Conservation (phyloP, 2,888 invertebrate species). For the Lobophora halterata region DNA sequence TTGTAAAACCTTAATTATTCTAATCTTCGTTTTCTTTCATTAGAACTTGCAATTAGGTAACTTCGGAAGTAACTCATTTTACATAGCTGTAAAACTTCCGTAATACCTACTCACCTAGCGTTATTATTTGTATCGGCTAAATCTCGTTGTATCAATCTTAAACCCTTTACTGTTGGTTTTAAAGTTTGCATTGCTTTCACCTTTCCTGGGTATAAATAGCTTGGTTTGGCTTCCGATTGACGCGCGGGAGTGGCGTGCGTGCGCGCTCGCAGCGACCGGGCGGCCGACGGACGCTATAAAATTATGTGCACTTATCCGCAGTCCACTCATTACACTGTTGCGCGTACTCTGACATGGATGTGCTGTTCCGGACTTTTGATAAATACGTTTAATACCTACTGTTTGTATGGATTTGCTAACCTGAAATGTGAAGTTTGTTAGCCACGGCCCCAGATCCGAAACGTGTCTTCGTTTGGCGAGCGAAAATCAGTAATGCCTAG, state of each 20-base stretch:
- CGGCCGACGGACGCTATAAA: slow-evolving; percentile 60
- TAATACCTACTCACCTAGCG: no score
- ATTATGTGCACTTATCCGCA: slow-evolving; percentile 71
- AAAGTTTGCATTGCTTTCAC: slow-evolving; percentile 43
- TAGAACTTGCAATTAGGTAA: no score
- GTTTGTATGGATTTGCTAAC: no score
- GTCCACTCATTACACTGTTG: slow-evolving; percentile 57
- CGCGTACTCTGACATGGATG: slow-evolving; percentile 54
- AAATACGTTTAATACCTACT: slow-evolving; percentile 13
- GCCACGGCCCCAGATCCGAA: no score
- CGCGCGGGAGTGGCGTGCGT: slow-evolving; percentile 65
- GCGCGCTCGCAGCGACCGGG: slow-evolving; percentile 62
- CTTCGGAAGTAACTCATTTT: no score
- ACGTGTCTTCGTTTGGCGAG: no score
- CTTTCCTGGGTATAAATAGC: slow-evolving; percentile 7
- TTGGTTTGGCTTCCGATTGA: slow-evolving; percentile 53
- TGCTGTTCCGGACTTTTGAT: slow-evolving; percentile 33
- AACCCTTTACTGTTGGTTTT: slow-evolving; percentile 28
- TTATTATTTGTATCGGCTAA: slow-evolving; percentile 3
- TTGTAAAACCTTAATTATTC: no score
- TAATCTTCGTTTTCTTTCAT: no score
- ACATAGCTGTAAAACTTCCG: no score
- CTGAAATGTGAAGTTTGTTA: no score
- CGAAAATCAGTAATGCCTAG: no score
- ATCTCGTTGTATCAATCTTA: slow-evolving; percentile 1